A percentile compares a stretch with the other conserved stretches of the same genome.
phyloP scores from a whole-genome alignment of 1,140 invertebrate species.

The Laodelphax striatellus region DNA sequence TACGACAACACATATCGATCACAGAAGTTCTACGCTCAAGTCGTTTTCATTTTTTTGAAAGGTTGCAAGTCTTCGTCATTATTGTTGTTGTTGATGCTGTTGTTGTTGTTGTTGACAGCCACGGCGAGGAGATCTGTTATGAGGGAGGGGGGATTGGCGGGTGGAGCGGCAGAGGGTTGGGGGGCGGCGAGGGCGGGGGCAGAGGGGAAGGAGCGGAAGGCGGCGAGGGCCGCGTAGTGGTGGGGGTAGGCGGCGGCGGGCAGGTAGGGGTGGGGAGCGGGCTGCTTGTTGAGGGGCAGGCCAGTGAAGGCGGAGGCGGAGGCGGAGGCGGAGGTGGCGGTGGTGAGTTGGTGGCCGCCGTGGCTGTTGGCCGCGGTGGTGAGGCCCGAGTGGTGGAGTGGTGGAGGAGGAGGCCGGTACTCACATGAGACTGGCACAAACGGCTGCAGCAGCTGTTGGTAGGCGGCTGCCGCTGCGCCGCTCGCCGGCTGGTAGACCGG shows the following conservation, averaged over 20 bases:
- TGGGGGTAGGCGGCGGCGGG: constrained; percentile 15
- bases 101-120: constrained; percentile 32
- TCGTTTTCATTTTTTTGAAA: constrained; percentile 80
- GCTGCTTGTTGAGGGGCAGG: constrained; percentile 39
- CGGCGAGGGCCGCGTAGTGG: constrained; percentile 28
- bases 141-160: constrained; percentile 24
- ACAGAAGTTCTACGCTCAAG: constrained; percentile 38
- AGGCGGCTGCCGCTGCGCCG: constrained; percentile 69
- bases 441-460: constrained; percentile 93
- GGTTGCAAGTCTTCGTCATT: constrained; percentile 56
- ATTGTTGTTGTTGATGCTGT: constrained; percentile 35
- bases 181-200: constrained; percentile 28
- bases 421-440: constrained; percentile 88
- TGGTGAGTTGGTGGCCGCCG: constrained; percentile 9
- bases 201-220: constrained; percentile 27
- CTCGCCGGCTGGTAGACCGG: constrained; percentile 84
- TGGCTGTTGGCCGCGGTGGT: constrained; percentile 1
- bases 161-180: constrained; percentile 24
- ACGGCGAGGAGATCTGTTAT: constrained; percentile 25
- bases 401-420: constrained; percentile 48
- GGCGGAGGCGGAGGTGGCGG: constrained; percentile 5
- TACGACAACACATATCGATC: constrained; percentile 2
- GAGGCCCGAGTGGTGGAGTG: too few species aligned
- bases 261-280: constrained; percentile 19
- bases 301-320: constrained; percentile 30